phyloP scores from a whole-genome alignment of 2,888 invertebrate genomes.

The Oconnorella tubifera region DNA sequence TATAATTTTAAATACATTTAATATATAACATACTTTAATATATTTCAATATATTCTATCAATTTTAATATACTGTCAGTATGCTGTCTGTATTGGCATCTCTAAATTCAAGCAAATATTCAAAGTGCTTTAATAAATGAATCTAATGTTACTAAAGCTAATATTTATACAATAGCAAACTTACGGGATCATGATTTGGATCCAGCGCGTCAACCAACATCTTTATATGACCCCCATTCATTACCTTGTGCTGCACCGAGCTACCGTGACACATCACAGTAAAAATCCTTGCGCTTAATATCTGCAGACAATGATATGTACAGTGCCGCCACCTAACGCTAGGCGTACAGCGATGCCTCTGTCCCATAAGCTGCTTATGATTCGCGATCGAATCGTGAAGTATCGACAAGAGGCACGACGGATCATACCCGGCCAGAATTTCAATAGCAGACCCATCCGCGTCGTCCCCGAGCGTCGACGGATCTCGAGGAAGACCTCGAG shows the following conservation, averaged over 20 bases:
- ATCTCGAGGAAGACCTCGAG: neutral
- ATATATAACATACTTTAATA: too few species aligned
- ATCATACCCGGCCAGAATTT: constrained; percentile 51
- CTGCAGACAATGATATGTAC: constrained; percentile 64
- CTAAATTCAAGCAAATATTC: too few species aligned
- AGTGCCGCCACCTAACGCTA: constrained; percentile 62
- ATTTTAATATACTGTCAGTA: too few species aligned
- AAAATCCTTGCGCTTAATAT: constrained; percentile 63
- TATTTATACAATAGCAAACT: constrained; percentile 39
- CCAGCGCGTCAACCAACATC: constrained; percentile 63
- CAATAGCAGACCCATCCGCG: constrained; percentile 21
- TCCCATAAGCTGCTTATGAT: constrained; percentile 61
- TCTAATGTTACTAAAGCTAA: neutral
- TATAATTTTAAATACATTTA: too few species aligned
- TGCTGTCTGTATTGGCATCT: too few species aligned
- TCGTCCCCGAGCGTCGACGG: neutral
- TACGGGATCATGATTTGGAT: constrained; percentile 66
- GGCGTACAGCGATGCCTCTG: constrained; percentile 64
- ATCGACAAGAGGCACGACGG: constrained; percentile 61
- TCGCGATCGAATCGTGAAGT: constrained; percentile 63
- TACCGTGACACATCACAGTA: constrained; percentile 62
- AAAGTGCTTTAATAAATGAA: neutral
- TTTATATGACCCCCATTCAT: constrained; percentile 62
- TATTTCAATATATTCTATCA: too few species aligned
- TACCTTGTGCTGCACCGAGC: constrained; percentile 41